Base-by-base conservation (phyloP, 2,797 vertebrate genomes). In the Tragelaphus eurycerus region DNA sequence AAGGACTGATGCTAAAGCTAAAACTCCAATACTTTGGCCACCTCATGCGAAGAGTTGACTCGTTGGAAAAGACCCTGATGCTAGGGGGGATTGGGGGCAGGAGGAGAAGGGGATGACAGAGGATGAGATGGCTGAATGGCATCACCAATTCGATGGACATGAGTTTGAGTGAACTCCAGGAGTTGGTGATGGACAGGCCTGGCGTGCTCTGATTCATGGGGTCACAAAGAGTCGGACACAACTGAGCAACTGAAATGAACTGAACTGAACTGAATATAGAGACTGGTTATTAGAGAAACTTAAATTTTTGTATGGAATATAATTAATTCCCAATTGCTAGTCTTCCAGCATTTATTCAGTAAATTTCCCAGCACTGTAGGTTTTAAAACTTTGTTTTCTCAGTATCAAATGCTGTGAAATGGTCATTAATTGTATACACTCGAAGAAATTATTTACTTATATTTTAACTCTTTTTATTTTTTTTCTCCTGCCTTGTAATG, bases 201-300 rank as follows among this genome's bases (percentile, higher is more conserved):
- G 57, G 11, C 2, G 23, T 59, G 57, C 23, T 55, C 0, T 0
- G 1, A 59, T 2, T 59, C 10, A 59, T 25, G 23, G 23, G 2
- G 10, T 12, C 0, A 0, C 23, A 25, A 55, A 55, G 57, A 12
- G 23, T 27, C 10, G 0, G 23, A 59, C 23, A 59, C 1, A 0
- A 59, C 23, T 59, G 25, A 59, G 23, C 1, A 1, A 59, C 23
- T 59, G 57, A 57, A 57, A 9, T 57, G 9, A 59, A 25, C 57
- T 59, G 57, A 59, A 59, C 57, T 59, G 10, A 59, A 25, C 57
- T 25, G 57, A 27, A 59, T 59, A 59, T 27, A 59, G 57, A 59
- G 57, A 11, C 55, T 5, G 10, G 55, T 57, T 57, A 57, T 48
- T 48, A 48, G 48, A 17, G 4, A 9, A 87, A 19, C 55, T 88